A percentile compares a stretch with the other conserved stretches of the same genome.
Evolutionary conservation across 2,113 vertebrate species (phyloP).

Genomic region (Sebastes fasciatus): DNA sequence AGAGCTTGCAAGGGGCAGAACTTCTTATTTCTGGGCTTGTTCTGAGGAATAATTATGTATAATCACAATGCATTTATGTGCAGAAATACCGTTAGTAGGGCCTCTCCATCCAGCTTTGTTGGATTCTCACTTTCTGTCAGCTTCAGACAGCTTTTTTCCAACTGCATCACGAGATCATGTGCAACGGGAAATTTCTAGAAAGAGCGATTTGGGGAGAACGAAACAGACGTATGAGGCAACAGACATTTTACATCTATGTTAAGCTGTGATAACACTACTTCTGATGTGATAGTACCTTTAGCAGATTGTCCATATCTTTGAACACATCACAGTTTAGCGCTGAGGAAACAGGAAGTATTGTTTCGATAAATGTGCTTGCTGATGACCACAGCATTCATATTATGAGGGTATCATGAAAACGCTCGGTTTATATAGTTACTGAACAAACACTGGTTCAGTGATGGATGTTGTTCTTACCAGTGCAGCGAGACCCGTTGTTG

Average conservation of each 20-base stretch:
- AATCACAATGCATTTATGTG: not conserved
- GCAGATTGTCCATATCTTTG: not conserved
- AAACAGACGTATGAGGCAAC: not conserved
- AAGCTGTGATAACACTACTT: not conserved
- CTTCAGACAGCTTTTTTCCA: constrained; percentile 46
- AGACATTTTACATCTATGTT: not conserved
- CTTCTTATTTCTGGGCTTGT: constrained; percentile 13
- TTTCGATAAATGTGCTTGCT: not conserved
- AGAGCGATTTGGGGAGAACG: not conserved
- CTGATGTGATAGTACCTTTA: constrained; percentile 52
- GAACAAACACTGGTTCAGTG: not conserved
- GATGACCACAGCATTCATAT: not conserved
- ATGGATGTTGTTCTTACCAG: constrained; percentile 58
- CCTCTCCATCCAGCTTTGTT: constrained; percentile 5
- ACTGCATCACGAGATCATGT: not conserved
- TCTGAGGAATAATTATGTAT: not conserved
- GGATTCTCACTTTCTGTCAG: constrained; percentile 24
- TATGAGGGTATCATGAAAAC: not conserved
- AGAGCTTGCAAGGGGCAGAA: not conserved
- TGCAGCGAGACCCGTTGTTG: constrained; percentile 55
- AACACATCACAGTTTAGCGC: constrained; percentile 67
- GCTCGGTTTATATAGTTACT: constrained; percentile 11
- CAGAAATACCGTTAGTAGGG: constrained; percentile 65
- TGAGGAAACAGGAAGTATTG: constrained; percentile 53
- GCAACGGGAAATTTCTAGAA: constrained; percentile 27